Conservation (phyloP, 1,140 invertebrate genomes). For the Zaprionus gabonicus region DNA sequence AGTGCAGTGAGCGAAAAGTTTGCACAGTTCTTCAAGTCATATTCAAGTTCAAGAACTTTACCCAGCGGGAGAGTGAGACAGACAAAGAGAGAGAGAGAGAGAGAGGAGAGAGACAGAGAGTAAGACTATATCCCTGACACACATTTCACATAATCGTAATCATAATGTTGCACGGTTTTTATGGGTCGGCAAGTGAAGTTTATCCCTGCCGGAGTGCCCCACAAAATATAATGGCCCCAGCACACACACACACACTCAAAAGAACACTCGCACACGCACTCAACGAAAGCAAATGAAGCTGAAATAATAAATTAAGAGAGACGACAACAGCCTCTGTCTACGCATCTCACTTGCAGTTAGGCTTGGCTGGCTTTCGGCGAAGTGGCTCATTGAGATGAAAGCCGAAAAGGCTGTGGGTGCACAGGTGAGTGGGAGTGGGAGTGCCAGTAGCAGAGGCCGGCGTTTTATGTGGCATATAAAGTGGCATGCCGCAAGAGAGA, state of each 20-base stretch:
- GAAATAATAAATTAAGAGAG: conserved; percentile 79
- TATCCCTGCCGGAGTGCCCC: conserved; percentile 41
- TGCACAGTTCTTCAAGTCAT: neutral
- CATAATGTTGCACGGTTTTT: conserved; percentile 70
- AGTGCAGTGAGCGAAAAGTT: conserved; percentile 6
- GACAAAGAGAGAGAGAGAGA: neutral
- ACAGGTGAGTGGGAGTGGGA: neutral
- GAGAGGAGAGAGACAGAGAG: neutral
- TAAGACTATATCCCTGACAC: conserved; percentile 38
- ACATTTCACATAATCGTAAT: conserved; percentile 65
- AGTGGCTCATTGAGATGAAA: conserved; percentile 39
- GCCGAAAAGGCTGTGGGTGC: conserved; percentile 49
- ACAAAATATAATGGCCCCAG: conserved; percentile 69
- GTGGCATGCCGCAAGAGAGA: conserved; percentile 41
- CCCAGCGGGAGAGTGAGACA: neutral
- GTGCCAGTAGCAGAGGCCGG: neutral
- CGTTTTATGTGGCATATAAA: conserved; percentile 46
- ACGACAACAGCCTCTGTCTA: conserved; percentile 26
- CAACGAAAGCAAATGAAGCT: conserved; percentile 61
- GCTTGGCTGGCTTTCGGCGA: conserved; percentile 7
- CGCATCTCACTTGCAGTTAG: conserved; percentile 51
- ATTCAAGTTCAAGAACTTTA: conserved; percentile 17
- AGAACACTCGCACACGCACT: conserved; percentile 17
- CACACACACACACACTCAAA: conserved; percentile 32
- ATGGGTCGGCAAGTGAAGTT: conserved; percentile 64